Evolutionary conservation across 1,140 invertebrate species (phyloP), one percentile per base, ranked within the genome.

Genomic region (Leptopilina boulardi): DNA sequence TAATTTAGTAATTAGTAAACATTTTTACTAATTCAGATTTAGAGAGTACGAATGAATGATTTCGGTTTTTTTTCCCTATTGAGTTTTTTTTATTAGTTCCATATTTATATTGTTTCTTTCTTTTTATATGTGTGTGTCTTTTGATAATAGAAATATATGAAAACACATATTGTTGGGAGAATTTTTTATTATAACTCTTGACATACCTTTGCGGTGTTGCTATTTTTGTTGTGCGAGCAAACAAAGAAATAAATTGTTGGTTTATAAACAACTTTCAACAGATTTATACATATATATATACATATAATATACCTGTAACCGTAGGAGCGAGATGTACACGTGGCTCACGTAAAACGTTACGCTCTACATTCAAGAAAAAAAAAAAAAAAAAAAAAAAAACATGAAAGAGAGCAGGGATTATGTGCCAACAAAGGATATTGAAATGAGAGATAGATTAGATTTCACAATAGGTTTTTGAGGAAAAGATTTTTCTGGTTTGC

Each of bases 371-470:
- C 21, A 10, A 30, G 59, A 66, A 66, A 38, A 34, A n/a, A n/a
- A n/a, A n/a, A n/a, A n/a, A n/a, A n/a, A n/a, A n/a, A n/a, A n/a
- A n/a, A n/a, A n/a, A n/a, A 34, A 34, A 38, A 66, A 51, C 59
- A n/a, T 66, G 59, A 66, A 66, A 66, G 59, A 59, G 54, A 34
- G 59, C 59, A 34, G 59, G 59, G 59, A 66, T 66, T 66, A 66
- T 26, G 26, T 26, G 59, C 59, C 59, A 66, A 66, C 59, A 66
- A 66, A 66, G 59, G 23, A 66, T 66, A 34, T 66, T 66, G 21
- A 66, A 66, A 66, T 66, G 59, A 66, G 59, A 66, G 59, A 66
- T 23, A 66, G 59, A 66, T 66, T 66, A 66, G 59, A 66, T 66
- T 66, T 34, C 26, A 66, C 26, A 66, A 66, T 30, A 66, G 26